Evolutionary conservation across 1,140 invertebrate species (phyloP).

Genomic region (Calliopsis andreniformis): DNA sequence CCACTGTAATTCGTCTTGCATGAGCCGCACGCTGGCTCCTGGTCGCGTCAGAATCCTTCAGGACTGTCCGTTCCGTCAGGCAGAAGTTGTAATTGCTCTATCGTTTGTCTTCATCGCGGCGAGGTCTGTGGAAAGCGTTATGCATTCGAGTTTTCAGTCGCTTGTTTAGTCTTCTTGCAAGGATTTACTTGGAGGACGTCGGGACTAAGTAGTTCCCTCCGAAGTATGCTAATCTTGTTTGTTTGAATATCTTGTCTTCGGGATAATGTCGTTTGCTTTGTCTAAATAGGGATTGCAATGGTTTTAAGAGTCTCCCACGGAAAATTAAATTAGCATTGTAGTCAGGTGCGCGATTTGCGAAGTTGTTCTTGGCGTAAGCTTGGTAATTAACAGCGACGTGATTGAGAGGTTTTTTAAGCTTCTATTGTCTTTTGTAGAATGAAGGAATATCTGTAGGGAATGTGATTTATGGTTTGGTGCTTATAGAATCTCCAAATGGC

Average conservation of each 20-base stretch:
- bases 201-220: neutral
- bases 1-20: slow-evolving; percentile 55
- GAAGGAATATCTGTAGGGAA: too few relatives aligned
- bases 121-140: slow-evolving; percentile 2
- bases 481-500: too few relatives aligned
- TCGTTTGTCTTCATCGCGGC: slow-evolving; percentile 21
- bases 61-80: neutral
- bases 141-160: slow-evolving; percentile 1
- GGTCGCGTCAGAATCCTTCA: neutral
- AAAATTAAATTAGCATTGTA: slow-evolving; percentile 17
- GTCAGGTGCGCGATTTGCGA: neutral
- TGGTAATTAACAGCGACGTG: neutral
- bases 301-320: neutral
- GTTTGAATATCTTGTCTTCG: neutral
- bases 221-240: neutral
- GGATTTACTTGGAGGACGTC: neutral
- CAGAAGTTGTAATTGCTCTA: slow-evolving; percentile 2
- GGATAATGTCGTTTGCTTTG: neutral
- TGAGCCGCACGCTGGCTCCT: slow-evolving; percentile 41
- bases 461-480: too few relatives aligned
- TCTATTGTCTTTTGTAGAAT: too few relatives aligned
- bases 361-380: neutral
- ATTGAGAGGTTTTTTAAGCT: neutral
- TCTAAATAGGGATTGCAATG: neutral
- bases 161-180: neutral